A percentile compares a stretch with the other conserved stretches of the same genome.
Conservation (phyloP, 1,140 invertebrate genomes). For the Zaprionus ghesquierei region DNA sequence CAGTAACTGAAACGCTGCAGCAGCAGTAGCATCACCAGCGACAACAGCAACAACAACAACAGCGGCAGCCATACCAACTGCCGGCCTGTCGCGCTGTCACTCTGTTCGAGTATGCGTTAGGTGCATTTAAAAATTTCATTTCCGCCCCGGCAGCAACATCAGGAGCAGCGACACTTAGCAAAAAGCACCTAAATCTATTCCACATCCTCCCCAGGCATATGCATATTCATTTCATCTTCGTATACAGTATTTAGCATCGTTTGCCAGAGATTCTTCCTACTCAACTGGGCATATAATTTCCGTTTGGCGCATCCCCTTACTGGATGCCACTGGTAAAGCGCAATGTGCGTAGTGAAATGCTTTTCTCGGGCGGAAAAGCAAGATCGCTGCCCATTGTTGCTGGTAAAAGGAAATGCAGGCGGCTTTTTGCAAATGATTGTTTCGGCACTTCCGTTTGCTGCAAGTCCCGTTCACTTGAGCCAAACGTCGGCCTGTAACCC, state of each 20-base stretch:
- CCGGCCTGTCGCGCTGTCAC: slow-evolving; percentile 5
- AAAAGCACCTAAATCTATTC: slow-evolving; percentile 24
- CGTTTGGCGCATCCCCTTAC: slow-evolving; percentile 57
- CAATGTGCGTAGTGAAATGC: slow-evolving; percentile 51
- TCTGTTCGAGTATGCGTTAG: neutral
- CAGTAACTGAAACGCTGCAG: slow-evolving; percentile 16
- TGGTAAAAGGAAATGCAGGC: slow-evolving; percentile 48
- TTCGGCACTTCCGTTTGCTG: slow-evolving; percentile 62
- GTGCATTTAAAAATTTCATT: slow-evolving; percentile 69
- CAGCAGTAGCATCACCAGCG: no score
- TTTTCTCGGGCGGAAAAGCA: slow-evolving; percentile 52
- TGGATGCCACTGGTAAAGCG: slow-evolving; percentile 46
- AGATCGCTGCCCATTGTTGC: slow-evolving; percentile 54
- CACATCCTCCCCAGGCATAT: slow-evolving; percentile 24
- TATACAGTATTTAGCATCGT: slow-evolving; percentile 61
- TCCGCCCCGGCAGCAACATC: slow-evolving; percentile 61
- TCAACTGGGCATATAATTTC: slow-evolving; percentile 52
- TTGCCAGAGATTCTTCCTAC: slow-evolving; percentile 39
- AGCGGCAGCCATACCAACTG: slow-evolving; percentile 6
- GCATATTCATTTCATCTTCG: slow-evolving; percentile 46
- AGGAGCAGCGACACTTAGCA: neutral
- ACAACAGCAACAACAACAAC: neutral
- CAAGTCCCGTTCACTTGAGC: slow-evolving; percentile 40
- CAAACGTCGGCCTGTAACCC: slow-evolving; percentile 43
- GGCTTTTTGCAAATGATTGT: slow-evolving; percentile 62